These are phyloP conservation scores for Bos javanicus DNA, from an alignment of 2,113 vertebrate genomes.

Conservation along the genomic window DNA sequence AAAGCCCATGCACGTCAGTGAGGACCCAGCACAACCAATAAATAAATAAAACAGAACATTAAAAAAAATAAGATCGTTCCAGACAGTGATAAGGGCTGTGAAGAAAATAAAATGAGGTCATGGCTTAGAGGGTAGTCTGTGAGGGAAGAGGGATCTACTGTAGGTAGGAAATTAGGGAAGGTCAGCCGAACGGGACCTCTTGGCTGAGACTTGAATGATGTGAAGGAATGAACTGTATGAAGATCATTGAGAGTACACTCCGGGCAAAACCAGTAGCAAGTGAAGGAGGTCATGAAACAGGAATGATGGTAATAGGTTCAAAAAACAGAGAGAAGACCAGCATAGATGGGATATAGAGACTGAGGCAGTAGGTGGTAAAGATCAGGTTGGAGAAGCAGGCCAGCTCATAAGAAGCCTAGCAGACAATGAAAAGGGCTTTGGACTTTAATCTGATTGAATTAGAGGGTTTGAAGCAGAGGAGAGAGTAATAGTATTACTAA, in stretches of 20 bases:
- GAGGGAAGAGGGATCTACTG: background rate
- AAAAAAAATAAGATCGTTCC: background rate
- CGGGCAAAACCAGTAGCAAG: background rate
- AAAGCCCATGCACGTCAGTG: background rate
- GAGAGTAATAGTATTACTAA: background rate
- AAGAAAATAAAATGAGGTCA: background rate
- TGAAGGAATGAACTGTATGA: background rate
- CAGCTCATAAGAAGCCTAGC: background rate
- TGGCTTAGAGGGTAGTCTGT: background rate
- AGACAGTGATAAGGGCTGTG: background rate
- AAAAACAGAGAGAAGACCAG: background rate
- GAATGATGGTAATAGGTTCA: background rate
- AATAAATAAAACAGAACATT: background rate
- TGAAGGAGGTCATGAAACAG: background rate
- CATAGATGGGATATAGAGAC: background rate
- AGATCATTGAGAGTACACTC: background rate
- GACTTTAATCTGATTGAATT: background rate
- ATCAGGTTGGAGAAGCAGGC: background rate
- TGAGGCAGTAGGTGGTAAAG: background rate
- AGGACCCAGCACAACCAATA: background rate
- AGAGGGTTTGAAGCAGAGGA: background rate
- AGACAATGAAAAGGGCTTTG: background rate
- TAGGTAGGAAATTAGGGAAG: background rate
- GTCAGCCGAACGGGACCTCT: background rate
- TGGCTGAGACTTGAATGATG: no score